Conservation (phyloP, 1,140 invertebrate genomes). For the Nephila pilipes region DNA sequence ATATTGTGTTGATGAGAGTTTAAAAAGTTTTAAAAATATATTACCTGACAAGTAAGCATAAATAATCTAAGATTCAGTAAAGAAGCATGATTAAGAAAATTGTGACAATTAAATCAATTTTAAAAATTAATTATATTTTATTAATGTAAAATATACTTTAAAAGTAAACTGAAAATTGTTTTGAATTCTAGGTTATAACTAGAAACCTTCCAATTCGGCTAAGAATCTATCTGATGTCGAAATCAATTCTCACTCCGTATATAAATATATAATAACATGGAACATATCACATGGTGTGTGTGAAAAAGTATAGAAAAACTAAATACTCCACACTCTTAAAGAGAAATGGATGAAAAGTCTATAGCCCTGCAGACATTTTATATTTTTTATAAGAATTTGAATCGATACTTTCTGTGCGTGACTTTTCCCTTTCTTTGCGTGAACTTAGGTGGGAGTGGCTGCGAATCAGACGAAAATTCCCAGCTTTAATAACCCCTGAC, state of each 20-base stretch:
- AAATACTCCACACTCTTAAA: neutral
- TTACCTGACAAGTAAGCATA: too few species aligned
- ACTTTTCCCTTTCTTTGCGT: constrained; percentile 12
- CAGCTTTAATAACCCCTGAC: constrained; percentile 21
- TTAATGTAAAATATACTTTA: too few species aligned
- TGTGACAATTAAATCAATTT: too few species aligned
- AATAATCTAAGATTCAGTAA: too few species aligned
- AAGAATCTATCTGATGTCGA: neutral
- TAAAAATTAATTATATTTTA: too few species aligned
- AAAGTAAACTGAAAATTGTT: too few species aligned
- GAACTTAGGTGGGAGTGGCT: neutral
- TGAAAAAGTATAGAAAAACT: neutral
- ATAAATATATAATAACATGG: neutral
- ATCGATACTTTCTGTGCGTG: constrained; percentile 18
- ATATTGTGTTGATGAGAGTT: too few species aligned
- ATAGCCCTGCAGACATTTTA: constrained; percentile 16
- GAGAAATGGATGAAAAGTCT: neutral
- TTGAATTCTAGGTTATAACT: too few species aligned
- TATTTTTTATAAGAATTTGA: constrained; percentile 20
- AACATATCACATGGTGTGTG: neutral
- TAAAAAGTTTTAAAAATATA: too few species aligned
- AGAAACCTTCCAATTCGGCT: too few species aligned
- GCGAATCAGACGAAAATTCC: neutral
- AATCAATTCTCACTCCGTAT: neutral
- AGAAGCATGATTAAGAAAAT: too few species aligned